These are phyloP conservation scores for Barbus barbus DNA, from an alignment of 2,113 vertebrate genomes.

Conservation along the genomic window DNA sequence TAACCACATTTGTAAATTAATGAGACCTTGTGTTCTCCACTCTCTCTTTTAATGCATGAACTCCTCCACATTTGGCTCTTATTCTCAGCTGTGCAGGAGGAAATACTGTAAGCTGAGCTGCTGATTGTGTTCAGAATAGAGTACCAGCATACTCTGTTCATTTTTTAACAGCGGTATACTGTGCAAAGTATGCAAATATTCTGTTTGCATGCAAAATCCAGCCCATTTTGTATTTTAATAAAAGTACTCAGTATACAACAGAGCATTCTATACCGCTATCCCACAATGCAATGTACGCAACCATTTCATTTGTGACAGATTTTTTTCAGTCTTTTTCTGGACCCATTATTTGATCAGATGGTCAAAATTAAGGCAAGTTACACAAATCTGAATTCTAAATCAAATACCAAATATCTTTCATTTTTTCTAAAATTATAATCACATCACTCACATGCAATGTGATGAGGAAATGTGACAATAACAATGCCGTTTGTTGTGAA, in stretches of 20 bases:
- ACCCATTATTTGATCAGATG: not conserved
- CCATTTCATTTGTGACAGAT: not conserved
- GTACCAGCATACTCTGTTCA: not conserved
- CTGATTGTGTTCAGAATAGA: no score
- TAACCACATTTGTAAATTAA: constrained; percentile 29
- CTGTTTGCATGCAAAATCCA: not conserved
- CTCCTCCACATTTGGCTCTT: not conserved
- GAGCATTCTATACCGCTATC: not conserved
- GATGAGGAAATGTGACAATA: not conserved
- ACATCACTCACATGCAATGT: not conserved
- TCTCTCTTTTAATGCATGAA: constrained; percentile 6
- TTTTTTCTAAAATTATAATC: no score
- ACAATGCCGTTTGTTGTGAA: not conserved
- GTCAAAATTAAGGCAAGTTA: not conserved
- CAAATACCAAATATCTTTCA: not conserved
- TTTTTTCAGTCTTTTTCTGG: not conserved
- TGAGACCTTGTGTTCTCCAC: constrained; percentile 25
- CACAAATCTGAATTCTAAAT: not conserved
- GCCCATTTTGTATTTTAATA: not conserved
- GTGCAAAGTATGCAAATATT: not conserved
- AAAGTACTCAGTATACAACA: not conserved
- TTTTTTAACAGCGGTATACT: not conserved
- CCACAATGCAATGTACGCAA: not conserved
- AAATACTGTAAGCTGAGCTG: not conserved
- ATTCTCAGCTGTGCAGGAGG: not conserved